phyloP scores from a whole-genome alignment of 2,113 vertebrate species.

The Ammodytes dubius region DNA sequence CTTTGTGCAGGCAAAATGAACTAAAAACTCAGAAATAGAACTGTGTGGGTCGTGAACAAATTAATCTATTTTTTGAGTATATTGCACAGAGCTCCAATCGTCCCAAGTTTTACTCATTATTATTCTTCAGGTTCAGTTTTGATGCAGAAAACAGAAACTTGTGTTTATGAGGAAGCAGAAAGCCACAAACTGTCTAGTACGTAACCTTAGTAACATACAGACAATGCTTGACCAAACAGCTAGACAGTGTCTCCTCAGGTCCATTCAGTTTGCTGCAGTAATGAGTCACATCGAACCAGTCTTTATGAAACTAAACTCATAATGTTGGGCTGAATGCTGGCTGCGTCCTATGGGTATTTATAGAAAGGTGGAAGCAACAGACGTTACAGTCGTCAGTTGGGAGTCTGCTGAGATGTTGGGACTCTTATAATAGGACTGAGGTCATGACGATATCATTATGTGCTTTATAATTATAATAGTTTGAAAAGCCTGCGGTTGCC shows the following conservation, averaged over 20 bases:
- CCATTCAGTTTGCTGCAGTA: neutral
- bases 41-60: neutral
- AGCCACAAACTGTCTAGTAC: neutral
- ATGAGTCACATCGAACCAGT: slow-evolving; percentile 13
- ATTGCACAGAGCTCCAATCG: neutral
- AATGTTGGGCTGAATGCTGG: slow-evolving; percentile 13
- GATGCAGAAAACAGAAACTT: slow-evolving; percentile 4
- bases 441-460: slow-evolving; percentile 57
- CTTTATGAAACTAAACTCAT: slow-evolving; percentile 17
- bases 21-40: neutral
- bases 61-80: neutral
- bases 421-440: slow-evolving; percentile 60
- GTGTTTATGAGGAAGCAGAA: slow-evolving; percentile 36
- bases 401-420: slow-evolving; percentile 49
- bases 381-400: slow-evolving; percentile 45
- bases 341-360: slow-evolving; percentile 49
- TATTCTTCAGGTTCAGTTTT: neutral
- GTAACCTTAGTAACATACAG: slow-evolving; percentile 17
- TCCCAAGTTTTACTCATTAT: neutral
- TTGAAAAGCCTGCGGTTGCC: slow-evolving; percentile 5
- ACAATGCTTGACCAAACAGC: slow-evolving; percentile 3
- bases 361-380: slow-evolving; percentile 40
- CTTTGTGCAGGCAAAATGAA: neutral
- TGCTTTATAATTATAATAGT: slow-evolving; percentile 26
- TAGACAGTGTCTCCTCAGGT: slow-evolving; percentile 28